A percentile compares a stretch with the other conserved stretches of the same genome.
Evolutionary conservation across 37 sponge, comb jelly and placozoan species (phyloP).

Genomic region (Spongia lamella): DNA sequence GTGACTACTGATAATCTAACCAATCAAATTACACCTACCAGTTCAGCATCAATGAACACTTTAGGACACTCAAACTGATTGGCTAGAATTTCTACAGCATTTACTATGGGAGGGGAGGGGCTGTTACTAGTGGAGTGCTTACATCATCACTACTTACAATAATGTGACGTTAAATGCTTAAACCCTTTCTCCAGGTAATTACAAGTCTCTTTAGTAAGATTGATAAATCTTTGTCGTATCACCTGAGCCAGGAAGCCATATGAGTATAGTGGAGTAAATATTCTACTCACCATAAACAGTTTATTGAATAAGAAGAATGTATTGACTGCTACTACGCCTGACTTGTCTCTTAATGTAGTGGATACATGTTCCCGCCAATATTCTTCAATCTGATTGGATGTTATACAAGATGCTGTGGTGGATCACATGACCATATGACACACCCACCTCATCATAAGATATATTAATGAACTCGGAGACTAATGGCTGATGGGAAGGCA

Average conservation of each 20-base stretch:
- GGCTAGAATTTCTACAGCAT: constrained; percentile 53
- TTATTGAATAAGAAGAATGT: constrained; percentile 71
- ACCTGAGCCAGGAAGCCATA: constrained; percentile 12
- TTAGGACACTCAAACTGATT: constrained; percentile 60
- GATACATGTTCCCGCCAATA: constrained; percentile 67
- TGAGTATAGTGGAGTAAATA: constrained; percentile 4
- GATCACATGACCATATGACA: background rate
- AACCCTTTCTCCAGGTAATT: constrained; percentile 61
- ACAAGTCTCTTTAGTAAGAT: constrained; percentile 68
- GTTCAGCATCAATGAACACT: constrained; percentile 60
- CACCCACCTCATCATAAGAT: constrained; percentile 29
- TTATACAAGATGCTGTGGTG: background rate
- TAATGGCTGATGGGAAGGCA: background rate
- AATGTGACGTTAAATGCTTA: background rate
- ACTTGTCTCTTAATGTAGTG: constrained; percentile 27
- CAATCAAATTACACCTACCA: constrained; percentile 32
- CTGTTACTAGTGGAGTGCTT: background rate
- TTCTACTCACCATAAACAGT: constrained; percentile 40
- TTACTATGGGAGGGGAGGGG: constrained; percentile 55
- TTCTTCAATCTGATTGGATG: constrained; percentile 39
- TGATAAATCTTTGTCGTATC: constrained; percentile 28
- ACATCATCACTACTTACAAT: too few relatives aligned
- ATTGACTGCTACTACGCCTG: constrained; percentile 55
- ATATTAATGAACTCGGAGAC: constrained; percentile 27
- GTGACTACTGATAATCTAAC: background rate